Base-by-base conservation (phyloP, 2,113 vertebrate species). In the Pipa parva region DNA sequence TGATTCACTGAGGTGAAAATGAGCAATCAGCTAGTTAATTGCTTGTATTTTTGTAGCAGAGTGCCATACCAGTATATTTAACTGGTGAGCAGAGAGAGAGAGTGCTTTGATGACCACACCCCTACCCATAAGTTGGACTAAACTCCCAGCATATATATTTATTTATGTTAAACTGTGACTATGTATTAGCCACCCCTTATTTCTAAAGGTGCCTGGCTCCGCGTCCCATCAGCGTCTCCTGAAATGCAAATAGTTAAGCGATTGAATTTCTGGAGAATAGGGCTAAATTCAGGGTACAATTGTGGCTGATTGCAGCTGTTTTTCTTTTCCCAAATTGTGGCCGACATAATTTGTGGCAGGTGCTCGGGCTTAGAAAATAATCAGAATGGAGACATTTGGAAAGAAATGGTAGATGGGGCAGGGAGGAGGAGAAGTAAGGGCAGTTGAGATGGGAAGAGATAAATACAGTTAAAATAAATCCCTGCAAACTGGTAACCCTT, bases 271-370 rank as follows among this genome's bases (percentile, higher is more conserved):
- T 13, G 58, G 31, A 61, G 66, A 60, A 70, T 54, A 27, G 56
- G 66, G 33, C 58, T 52, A 33, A 54, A 70, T 61, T 61, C 66
- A 45, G 57, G 48, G 66, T 54, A 70, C 66, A 70, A 70, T 70
- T 39, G 66, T 15, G 33, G 25, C 56, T 70, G 66, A 70, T 70
- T 70, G 66, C 66, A 31, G 66, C 46, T 22, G 56, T 45, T 69
- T 51, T n/a, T n/a, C n/a, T n/a, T 42, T 51, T 51, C 57, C 57
- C n/a, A n/a, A n/a, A 13, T 31, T 1, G 46, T n/a, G 65, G 66
- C 54, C 25, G 22, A 46, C 54, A 22, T 60, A 52, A 61, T 70
- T 70, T 49, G 31, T 54, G 57, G 48, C 66, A 70, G 66, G 57
- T 70, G 66, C 28, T 54, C 17, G 9, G 24, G 31, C 36, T 33